phyloP scores from a whole-genome alignment of 2,888 invertebrate species.

The Pseudococcus longispinus region DNA sequence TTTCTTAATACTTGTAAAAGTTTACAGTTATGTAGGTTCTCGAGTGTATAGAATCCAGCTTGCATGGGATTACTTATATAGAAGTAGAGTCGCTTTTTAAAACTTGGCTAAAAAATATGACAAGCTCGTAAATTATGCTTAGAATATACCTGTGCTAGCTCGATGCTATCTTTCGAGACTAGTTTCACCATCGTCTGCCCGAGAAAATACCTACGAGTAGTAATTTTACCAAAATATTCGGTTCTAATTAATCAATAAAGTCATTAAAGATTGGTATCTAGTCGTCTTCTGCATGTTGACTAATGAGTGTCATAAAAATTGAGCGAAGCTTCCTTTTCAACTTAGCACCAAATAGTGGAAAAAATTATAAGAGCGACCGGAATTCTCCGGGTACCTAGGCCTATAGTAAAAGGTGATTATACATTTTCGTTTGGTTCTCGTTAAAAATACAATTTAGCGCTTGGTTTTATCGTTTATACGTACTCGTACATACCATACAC shows the following conservation, averaged over 20 bases:
- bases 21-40: not conserved
- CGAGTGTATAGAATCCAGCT: not conserved
- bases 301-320: constrained; percentile 29
- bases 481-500: not conserved
- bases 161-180: not conserved
- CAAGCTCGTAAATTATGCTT: not conserved
- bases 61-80: not conserved
- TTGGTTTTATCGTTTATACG: constrained; percentile 50
- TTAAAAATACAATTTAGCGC: constrained; percentile 53
- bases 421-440: constrained; percentile 43
- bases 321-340: constrained; percentile 11
- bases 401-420: constrained; percentile 25
- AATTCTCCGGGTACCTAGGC: not conserved
- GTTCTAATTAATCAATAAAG: constrained; percentile 27
- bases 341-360: not conserved
- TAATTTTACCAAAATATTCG: not conserved
- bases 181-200: not conserved
- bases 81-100: not conserved
- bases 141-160: not conserved
- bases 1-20: not conserved
- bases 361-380: constrained; percentile 5
- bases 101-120: constrained; percentile 16
- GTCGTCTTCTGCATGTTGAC: not conserved
- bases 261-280: constrained; percentile 16
- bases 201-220: not conserved